These are phyloP conservation scores for Nephotettix cincticeps DNA, from an alignment of 1,140 invertebrate species.

Conservation along the genomic window DNA sequence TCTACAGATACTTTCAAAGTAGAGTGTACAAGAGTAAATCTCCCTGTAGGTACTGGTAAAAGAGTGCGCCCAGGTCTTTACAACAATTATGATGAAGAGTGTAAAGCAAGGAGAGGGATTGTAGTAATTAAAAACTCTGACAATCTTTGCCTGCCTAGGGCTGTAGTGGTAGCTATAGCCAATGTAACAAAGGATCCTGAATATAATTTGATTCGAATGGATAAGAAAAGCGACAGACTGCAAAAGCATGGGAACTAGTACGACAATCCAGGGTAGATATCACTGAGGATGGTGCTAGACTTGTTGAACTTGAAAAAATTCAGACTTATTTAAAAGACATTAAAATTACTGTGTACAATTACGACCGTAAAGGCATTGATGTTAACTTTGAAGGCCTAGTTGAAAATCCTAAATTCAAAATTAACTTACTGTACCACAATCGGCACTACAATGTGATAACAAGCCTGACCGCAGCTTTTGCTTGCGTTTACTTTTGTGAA, in stretches of 20 bases:
- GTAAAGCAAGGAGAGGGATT: no score
- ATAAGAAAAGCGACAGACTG: neutral
- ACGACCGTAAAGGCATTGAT: neutral
- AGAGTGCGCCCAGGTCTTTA: neutral
- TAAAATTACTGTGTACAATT: conserved; percentile 11
- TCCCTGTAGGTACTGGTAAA: neutral
- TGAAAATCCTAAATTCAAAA: neutral
- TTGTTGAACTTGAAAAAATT: neutral
- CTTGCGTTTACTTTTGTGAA: conserved; percentile 6
- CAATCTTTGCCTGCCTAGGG: conserved; percentile 3
- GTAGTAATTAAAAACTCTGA: conserved; percentile 14
- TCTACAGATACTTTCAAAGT: conserved; percentile 3
- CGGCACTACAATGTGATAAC: conserved; percentile 23
- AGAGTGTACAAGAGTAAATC: neutral
- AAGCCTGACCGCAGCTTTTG: conserved; percentile 2
- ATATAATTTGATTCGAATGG: neutral
- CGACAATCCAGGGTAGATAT: neutral
- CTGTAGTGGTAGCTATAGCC: conserved; percentile 5
- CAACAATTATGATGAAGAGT: conserved; percentile 10
- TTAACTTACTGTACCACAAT: neutral
- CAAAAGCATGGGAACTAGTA: neutral
- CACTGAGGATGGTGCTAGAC: neutral
- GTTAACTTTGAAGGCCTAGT: neutral
- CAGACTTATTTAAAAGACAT: neutral
- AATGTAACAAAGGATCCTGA: neutral